Conservation (phyloP, 2,113 vertebrate species). For the Grallaria varia region DNA sequence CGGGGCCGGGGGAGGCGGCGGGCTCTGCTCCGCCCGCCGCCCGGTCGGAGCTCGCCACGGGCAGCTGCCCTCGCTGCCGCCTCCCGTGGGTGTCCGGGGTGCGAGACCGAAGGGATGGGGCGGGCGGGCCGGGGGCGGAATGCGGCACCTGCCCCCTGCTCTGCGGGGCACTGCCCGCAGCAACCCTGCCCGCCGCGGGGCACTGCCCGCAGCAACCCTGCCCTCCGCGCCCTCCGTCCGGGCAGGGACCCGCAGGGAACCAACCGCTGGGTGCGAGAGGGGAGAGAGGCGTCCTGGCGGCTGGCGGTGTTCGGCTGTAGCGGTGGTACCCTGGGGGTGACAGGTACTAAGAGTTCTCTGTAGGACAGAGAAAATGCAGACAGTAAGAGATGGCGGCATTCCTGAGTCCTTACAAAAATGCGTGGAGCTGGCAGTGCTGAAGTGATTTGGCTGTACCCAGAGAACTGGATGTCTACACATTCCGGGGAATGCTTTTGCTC, state of each 20-base stretch:
- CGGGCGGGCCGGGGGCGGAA: no score
- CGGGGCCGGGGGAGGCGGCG: background rate
- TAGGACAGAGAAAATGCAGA: background rate
- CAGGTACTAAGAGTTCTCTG: background rate
- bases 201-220: background rate
- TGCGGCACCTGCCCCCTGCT: background rate
- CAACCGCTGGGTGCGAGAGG: background rate
- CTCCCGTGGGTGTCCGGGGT: background rate
- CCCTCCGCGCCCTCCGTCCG: background rate
- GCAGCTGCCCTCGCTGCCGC: background rate
- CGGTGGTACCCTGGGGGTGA: background rate
- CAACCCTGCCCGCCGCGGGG: background rate
- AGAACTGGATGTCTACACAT: fast-evolving
- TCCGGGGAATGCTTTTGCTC: background rate
- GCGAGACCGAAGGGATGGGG: background rate
- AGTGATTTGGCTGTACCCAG: background rate
- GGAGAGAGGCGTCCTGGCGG: background rate
- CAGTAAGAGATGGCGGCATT: background rate
- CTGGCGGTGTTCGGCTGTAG: background rate
- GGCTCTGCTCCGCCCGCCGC: background rate
- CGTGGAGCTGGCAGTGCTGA: background rate
- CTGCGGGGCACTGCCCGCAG: background rate
- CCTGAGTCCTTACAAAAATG: no score
- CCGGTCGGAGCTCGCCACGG: background rate
- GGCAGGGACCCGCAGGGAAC: background rate